phyloP scores from a whole-genome alignment of 1,140 invertebrate species.

The Bombus balteatus region DNA sequence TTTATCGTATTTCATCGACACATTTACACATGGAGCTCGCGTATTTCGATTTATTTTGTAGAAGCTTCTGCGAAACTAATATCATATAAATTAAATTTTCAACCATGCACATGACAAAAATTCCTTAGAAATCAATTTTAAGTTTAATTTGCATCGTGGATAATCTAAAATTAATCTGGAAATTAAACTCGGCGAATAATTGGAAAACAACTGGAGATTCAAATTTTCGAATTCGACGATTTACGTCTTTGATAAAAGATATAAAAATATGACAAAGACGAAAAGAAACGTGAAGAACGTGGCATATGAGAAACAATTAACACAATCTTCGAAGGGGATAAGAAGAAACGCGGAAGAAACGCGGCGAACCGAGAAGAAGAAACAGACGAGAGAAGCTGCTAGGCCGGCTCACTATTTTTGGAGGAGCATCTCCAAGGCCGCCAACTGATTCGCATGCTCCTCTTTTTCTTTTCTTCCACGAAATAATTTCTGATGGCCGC shows the following conservation, averaged over 20 bases:
- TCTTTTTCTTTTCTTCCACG: slow-evolving; percentile 61
- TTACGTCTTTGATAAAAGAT: not conserved
- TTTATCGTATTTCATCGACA: too few relatives aligned
- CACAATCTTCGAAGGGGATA: not conserved
- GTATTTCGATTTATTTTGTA: too few relatives aligned
- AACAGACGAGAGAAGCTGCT: slow-evolving; percentile 14
- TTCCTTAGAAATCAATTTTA: too few relatives aligned
- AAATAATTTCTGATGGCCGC: slow-evolving; percentile 64
- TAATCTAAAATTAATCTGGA: too few relatives aligned
- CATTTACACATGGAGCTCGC: too few relatives aligned
- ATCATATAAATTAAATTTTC: too few relatives aligned
- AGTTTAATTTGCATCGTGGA: too few relatives aligned
- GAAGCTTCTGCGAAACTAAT: too few relatives aligned
- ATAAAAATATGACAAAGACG: not conserved
- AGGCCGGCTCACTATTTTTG: slow-evolving; percentile 62
- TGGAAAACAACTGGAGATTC: too few relatives aligned
- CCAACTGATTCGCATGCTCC: slow-evolving; percentile 39
- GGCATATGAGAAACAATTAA: not conserved
- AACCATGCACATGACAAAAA: too few relatives aligned
- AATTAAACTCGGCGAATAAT: too few relatives aligned
- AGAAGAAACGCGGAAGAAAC: slow-evolving; percentile 31
- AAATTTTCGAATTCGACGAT: too few relatives aligned
- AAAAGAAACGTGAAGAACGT: not conserved
- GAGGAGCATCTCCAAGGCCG: slow-evolving; percentile 70
- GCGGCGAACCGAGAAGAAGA: slow-evolving; percentile 16